phyloP scores from a whole-genome alignment of 2,888 invertebrate species.

The Tetheella fluctuosa region DNA sequence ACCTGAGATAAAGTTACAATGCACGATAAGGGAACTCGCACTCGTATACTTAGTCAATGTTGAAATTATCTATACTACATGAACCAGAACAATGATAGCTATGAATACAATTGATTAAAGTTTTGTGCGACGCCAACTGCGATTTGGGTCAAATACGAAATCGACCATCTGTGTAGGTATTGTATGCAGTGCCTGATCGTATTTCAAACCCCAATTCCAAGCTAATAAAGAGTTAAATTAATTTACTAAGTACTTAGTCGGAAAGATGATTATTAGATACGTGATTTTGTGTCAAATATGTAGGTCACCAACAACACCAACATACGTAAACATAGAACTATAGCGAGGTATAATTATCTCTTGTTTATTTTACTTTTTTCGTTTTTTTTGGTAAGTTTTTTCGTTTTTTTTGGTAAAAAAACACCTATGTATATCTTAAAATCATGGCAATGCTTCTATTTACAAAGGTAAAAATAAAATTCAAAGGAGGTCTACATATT shows the following conservation, averaged over 20 bases:
- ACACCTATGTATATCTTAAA: too few species aligned
- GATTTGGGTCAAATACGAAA: slow-evolving; percentile 5
- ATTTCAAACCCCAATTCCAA: too few species aligned
- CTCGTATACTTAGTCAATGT: neutral
- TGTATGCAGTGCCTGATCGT: too few species aligned
- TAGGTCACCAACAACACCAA: too few species aligned
- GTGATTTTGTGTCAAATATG: too few species aligned
- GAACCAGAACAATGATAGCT: neutral
- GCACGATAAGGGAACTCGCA: slow-evolving; percentile 9
- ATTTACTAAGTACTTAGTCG: neutral
- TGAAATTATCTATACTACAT: neutral
- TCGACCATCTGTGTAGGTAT: neutral
- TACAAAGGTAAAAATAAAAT: neutral
- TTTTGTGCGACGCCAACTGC: neutral
- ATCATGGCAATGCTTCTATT: too few species aligned
- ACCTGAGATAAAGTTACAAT: neutral
- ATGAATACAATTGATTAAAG: neutral
- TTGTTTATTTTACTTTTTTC: too few species aligned
- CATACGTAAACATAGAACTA: too few species aligned
- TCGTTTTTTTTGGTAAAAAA: too few species aligned
- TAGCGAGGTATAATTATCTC: too few species aligned
- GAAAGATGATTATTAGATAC: too few species aligned
- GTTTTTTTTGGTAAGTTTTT: too few species aligned
- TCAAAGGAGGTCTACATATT: neutral
- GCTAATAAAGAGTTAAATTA: neutral